A percentile compares a stretch with the other conserved stretches of the same genome.
Conservation (phyloP, 2,888 invertebrate species). For the Plebejus argus region DNA sequence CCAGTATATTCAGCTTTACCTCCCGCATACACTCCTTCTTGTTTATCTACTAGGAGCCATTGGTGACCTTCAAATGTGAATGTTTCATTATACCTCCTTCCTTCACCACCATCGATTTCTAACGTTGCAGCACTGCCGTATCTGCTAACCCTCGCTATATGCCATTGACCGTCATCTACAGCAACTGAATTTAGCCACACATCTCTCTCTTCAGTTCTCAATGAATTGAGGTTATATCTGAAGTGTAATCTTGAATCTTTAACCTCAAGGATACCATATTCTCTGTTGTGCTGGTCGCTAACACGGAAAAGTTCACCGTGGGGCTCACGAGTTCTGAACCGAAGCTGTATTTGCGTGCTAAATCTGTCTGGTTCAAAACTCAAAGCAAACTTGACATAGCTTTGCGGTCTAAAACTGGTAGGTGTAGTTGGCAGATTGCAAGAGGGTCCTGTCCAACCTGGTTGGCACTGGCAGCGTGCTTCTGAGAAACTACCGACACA, state of each 20-base stretch:
- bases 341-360: constrained; percentile 94
- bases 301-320: constrained; percentile 96
- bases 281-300: constrained; percentile 95
- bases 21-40: constrained; percentile 97
- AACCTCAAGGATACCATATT: constrained; percentile 95
- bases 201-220: constrained; percentile 93
- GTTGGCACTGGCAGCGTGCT: constrained; percentile 95
- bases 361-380: constrained; percentile 96
- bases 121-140: constrained; percentile 96
- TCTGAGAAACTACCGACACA: constrained; percentile 95
- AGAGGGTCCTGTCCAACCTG: constrained; percentile 96
- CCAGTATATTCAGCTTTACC: constrained; percentile 98
- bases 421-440: constrained; percentile 93
- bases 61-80: constrained; percentile 95
- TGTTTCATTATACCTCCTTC: constrained; percentile 94
- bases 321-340: constrained; percentile 96
- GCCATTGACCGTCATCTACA: constrained; percentile 98
- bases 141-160: constrained; percentile 93
- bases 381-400: constrained; percentile 97
- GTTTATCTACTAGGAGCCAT: constrained; percentile 95
- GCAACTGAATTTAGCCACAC: constrained; percentile 94
- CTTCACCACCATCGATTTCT: constrained; percentile 97
- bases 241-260: constrained; percentile 94
- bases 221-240: constrained; percentile 94
- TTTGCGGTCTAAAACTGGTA: constrained; percentile 95